Percentiles rank a stretch among this genome's conserved stretches.
Conservation (phyloP, 2,888 invertebrate genomes). For the Galeruca laticollis region DNA sequence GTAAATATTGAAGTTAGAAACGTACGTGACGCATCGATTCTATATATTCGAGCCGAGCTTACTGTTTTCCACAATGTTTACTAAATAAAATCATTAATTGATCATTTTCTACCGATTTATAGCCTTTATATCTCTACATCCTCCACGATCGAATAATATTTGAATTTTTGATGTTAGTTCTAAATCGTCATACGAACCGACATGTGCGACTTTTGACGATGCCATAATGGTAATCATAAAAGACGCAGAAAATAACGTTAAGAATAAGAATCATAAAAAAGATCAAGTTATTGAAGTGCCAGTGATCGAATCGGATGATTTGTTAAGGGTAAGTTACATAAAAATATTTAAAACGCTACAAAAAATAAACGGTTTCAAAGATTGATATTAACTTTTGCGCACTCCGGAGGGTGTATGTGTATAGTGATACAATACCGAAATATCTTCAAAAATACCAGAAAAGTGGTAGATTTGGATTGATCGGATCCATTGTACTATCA, state of each 20-base stretch:
- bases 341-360: not conserved
- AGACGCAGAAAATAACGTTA: not conserved
- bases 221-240: conserved; percentile 6
- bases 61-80: conserved; percentile 24
- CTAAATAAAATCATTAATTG: conserved; percentile 38
- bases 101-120: conserved; percentile 45
- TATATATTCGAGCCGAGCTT: not conserved
- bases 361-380: no score
- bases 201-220: not conserved
- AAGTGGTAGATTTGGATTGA: no score
- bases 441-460: no score
- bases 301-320: not conserved
- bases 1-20: conserved; percentile 6
- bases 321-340: not conserved
- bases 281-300: conserved; percentile 1
- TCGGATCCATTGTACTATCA: no score
- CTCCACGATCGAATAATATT: conserved; percentile 24
- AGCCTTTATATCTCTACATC: conserved; percentile 37
- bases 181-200: conserved; percentile 18
- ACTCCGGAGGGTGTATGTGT: no score
- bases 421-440: no score
- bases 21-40: conserved; percentile 1
- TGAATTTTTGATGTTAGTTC: conserved; percentile 30
- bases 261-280: not conserved
- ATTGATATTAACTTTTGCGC: no score